A percentile compares a stretch with the other conserved stretches of the same genome.
phyloP scores from a whole-genome alignment of 2,113 vertebrate species.

The Cebidichthys violaceus region DNA sequence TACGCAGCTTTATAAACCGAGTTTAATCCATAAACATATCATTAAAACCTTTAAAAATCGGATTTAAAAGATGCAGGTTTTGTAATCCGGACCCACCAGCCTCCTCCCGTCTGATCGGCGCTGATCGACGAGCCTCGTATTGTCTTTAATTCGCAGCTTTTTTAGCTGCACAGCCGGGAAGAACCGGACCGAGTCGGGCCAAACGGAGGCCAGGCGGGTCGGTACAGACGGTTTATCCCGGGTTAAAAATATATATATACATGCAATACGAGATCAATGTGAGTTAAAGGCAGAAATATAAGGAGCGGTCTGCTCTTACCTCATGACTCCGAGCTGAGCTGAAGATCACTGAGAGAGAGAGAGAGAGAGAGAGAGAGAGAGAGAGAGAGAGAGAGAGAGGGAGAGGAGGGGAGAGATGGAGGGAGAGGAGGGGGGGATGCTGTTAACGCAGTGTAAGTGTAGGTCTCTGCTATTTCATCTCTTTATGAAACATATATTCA shows the following conservation, averaged over 20 bases:
- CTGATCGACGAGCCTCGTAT: neutral
- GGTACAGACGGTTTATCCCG: neutral
- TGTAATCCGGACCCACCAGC: neutral
- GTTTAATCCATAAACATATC: neutral
- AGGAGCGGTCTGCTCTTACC: conserved; percentile 51
- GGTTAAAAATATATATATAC: neutral
- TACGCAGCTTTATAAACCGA: neutral
- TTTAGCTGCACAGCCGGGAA: neutral
- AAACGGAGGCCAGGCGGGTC: neutral
- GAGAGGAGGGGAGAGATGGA: neutral
- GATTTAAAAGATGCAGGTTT: neutral
- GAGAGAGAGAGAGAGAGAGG: neutral
- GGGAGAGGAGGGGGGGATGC: neutral
- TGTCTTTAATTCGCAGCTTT: neutral
- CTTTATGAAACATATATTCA: neutral
- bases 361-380: neutral
- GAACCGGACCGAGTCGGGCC: neutral
- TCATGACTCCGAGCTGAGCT: conserved; percentile 63
- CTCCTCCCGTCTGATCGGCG: neutral
- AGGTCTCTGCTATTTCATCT: neutral
- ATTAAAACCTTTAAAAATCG: neutral
- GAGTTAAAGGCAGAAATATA: neutral
- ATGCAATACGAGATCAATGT: neutral
- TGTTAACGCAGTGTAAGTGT: neutral
- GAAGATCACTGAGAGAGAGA: conserved; percentile 49